Base-by-base conservation (phyloP, 1,140 invertebrate genomes). In the Proctacanthus coquilletti region DNA sequence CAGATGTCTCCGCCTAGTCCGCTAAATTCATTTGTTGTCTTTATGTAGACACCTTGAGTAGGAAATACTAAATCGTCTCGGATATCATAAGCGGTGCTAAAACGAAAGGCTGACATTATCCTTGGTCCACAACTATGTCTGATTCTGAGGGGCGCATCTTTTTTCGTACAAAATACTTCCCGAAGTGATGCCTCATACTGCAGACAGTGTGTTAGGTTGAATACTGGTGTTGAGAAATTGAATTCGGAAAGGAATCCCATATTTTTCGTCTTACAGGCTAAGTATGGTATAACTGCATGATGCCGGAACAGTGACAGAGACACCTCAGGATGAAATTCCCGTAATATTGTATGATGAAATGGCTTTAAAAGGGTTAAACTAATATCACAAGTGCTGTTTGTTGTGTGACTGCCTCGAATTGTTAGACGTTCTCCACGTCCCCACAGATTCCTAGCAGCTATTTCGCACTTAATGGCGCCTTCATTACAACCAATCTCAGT, bases 401-500 rank as follows among this genome's bases (percentile, higher is more conserved):
- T 58, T 30, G 48, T 58, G 13, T 60, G 60, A 36, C 51, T 56
- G 19, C 57, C 57, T 40, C 58, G 53, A 19, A 60, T 27, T 2
- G 53, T 52, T 5, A 60, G 21, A 29, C 56, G 56, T 42, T 60
- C 57, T 10, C 57, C 57, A 0, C 57, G 48, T 1, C 57, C 57
- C 21, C 56, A 43, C n/a, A 60, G 32, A 41, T 60, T 60, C 2
- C 56, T 54, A 33, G 56, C 41, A 17, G 40, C 39, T 4, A 60
- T 41, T 36, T 60, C 57, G 3, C 50, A 56, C 18, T 51, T 47
- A 10, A 58, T 34, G 0, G 56, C 53, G 8, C 57, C 57, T 21
- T 60, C 56, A 42, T 55, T 60, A 38, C 60, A 54, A 5, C 57
- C 57, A 30, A 60, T 49, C 29, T 60, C 57, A 0, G 57, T 60